A percentile compares a stretch with the other conserved stretches of the same genome.
phyloP scores from a whole-genome alignment of 1,140 invertebrate species.

The Drosophila saltans region DNA sequence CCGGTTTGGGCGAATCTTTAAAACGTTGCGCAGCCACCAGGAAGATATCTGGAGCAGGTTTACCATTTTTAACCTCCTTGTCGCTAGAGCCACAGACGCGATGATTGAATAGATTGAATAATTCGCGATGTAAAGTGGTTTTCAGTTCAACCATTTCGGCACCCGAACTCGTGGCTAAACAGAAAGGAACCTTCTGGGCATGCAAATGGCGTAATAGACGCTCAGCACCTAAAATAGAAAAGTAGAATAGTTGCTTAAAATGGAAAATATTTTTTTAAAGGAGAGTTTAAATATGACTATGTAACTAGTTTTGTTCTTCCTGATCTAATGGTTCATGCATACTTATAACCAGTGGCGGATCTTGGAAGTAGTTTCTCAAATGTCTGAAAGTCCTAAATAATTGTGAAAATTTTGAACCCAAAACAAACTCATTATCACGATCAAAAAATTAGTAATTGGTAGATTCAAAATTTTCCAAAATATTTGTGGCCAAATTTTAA shows the following conservation, averaged over 20 bases:
- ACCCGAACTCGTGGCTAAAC: conserved; percentile 95
- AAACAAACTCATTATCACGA: no score
- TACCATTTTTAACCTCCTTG: conserved; percentile 93
- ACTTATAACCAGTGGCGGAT: neutral
- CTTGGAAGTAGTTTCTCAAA: neutral
- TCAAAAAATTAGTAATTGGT: no score
- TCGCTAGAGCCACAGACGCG: conserved; percentile 93
- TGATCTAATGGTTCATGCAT: conserved; percentile 15
- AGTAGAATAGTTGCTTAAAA: neutral
- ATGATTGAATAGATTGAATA: conserved; percentile 92
- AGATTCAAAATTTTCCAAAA: no score
- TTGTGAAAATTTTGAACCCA: no score
- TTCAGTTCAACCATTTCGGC: conserved; percentile 91
- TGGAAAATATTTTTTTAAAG: neutral
- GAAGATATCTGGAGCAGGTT: conserved; percentile 97
- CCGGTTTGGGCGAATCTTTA: conserved; percentile 87
- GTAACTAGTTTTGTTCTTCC: conserved; percentile 11
- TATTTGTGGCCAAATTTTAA: no score
- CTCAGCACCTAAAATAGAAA: conserved; percentile 88
- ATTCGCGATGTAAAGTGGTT: conserved; percentile 88
- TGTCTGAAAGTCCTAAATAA: no score
- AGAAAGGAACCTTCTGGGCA: conserved; percentile 91
- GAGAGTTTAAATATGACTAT: neutral
- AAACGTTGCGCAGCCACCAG: conserved; percentile 93
- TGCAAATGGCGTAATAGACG: conserved; percentile 91